These are phyloP conservation scores for Alloplasta piceator DNA, from an alignment of 2,888 invertebrate species.

Conservation along the genomic window DNA sequence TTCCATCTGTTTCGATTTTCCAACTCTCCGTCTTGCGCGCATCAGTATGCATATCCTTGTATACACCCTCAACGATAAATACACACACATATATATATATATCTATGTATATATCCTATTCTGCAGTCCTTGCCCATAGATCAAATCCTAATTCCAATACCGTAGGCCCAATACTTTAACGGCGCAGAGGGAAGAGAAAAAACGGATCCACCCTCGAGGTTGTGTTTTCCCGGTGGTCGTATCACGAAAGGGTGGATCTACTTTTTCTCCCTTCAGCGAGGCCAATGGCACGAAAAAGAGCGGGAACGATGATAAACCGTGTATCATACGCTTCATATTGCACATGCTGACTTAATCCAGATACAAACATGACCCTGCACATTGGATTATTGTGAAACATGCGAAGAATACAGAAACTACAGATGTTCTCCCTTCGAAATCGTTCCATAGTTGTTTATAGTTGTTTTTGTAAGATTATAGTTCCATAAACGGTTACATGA, in stretches of 20 bases:
- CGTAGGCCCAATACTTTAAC: conserved; percentile 34
- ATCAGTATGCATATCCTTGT: conserved; percentile 45
- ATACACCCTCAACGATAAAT: neutral
- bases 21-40: conserved; percentile 6
- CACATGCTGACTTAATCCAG: conserved; percentile 54
- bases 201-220: conserved; percentile 20
- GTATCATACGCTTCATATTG: conserved; percentile 25
- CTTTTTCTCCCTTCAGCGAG: conserved; percentile 27
- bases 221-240: conserved; percentile 26
- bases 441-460: too few relatives aligned
- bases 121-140: conserved; percentile 53
- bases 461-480: too few relatives aligned
- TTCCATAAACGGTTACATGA: too few relatives aligned
- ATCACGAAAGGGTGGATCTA: conserved; percentile 36
- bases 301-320: conserved; percentile 27
- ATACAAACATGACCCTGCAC: conserved; percentile 24
- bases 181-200: conserved; percentile 10
- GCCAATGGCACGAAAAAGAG: neutral
- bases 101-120: conserved; percentile 2
- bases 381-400: too few relatives aligned
- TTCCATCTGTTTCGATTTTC: conserved; percentile 7
- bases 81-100: too few relatives aligned
- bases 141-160: conserved; percentile 66
- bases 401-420: too few relatives aligned
- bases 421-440: too few relatives aligned